These are phyloP conservation scores for Lateolabrax maculatus DNA, from an alignment of 2,797 vertebrate species.

Conservation along the genomic window DNA sequence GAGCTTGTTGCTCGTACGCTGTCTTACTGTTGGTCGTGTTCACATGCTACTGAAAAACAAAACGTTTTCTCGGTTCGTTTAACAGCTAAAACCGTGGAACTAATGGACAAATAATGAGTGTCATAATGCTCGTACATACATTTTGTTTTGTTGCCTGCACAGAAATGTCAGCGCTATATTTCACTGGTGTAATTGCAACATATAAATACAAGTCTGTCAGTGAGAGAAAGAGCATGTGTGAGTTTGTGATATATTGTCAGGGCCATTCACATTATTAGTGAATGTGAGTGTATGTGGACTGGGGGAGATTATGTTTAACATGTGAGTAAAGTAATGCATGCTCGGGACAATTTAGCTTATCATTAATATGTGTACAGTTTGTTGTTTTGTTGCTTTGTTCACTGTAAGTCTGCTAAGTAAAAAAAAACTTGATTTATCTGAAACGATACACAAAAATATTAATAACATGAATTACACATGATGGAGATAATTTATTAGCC, in stretches of 20 bases:
- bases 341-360: neutral
- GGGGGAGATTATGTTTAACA: neutral
- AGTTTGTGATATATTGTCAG: neutral
- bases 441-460: neutral
- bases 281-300: neutral
- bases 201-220: slow-evolving; percentile 22
- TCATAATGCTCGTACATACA: slow-evolving; percentile 32
- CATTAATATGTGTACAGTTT: neutral
- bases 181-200: slow-evolving; percentile 44
- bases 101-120: slow-evolving; percentile 51
- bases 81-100: slow-evolving; percentile 59
- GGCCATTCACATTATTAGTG: neutral
- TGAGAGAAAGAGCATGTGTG: neutral
- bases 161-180: slow-evolving; percentile 50
- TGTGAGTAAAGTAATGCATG: too few relatives aligned
- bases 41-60: neutral
- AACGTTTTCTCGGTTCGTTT: slow-evolving; percentile 50
- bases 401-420: neutral
- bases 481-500: neutral
- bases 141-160: slow-evolving; percentile 49
- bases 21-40: slow-evolving; percentile 1
- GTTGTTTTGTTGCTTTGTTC: neutral
- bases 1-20: slow-evolving; percentile 1
- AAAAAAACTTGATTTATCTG: too few relatives aligned
- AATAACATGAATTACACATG: neutral